phyloP scores from a whole-genome alignment of 2,888 invertebrate genomes.

The Epicampocera succincta region DNA sequence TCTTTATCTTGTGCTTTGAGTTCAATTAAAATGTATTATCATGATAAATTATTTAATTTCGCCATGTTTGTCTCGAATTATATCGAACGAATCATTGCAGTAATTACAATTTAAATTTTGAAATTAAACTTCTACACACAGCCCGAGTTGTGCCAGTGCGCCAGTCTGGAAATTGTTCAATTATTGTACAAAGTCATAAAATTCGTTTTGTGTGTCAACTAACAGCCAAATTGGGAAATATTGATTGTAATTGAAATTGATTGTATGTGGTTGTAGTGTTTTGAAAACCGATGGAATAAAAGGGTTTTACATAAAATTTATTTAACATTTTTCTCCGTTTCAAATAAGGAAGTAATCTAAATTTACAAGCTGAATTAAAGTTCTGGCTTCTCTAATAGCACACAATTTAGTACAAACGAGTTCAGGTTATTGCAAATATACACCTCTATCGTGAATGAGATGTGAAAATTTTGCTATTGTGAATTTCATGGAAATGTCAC shows the following conservation, averaged over 20 bases:
- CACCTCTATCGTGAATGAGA: no score
- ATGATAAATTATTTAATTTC: constrained; percentile 50
- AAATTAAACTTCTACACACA: constrained; percentile 25
- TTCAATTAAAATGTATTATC: constrained; percentile 62
- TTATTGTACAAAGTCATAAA: constrained; percentile 48
- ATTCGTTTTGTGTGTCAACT: constrained; percentile 48
- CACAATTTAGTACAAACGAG: no score
- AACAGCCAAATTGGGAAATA: constrained; percentile 53
- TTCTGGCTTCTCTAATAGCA: no score
- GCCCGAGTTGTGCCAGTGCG: not conserved
- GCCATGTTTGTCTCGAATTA: constrained; percentile 51
- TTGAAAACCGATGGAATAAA: constrained; percentile 27
- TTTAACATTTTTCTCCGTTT: constrained; percentile 13
- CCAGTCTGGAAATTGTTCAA: constrained; percentile 15
- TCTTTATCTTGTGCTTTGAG: not conserved
- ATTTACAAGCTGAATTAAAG: not conserved
- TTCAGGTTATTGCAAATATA: no score
- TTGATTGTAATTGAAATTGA: constrained; percentile 43
- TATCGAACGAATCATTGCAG: constrained; percentile 14
- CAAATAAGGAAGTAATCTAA: constrained; percentile 45
- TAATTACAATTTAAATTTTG: constrained; percentile 18
- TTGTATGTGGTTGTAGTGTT: constrained; percentile 2
- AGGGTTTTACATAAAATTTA: constrained; percentile 38
- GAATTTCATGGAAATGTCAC: no score
- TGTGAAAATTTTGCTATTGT: no score